Conservation (phyloP, 2,113 vertebrate species). For the Monopterus albus region DNA sequence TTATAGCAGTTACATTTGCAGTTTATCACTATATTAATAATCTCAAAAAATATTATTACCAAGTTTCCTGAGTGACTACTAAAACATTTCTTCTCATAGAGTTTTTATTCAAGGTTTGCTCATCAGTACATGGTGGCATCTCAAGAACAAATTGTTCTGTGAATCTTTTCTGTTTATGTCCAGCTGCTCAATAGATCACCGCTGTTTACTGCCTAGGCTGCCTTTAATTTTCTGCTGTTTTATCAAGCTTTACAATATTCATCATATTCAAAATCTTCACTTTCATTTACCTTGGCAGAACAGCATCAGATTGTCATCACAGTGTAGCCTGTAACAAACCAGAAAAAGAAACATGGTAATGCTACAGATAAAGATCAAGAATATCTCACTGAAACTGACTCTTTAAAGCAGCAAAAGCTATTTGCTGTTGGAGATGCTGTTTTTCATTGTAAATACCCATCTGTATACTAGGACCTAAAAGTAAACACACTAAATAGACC, state of each 20-base stretch:
- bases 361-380: neutral
- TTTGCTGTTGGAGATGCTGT: neutral
- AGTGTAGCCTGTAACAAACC: neutral
- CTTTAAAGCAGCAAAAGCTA: neutral
- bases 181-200: slow-evolving; percentile 4
- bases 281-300: neutral
- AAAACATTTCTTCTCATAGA: neutral
- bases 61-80: slow-evolving; percentile 17
- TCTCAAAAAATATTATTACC: neutral
- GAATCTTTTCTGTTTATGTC: slow-evolving; percentile 5
- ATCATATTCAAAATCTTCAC: slow-evolving; percentile 15
- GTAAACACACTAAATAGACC: neutral
- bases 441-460: slow-evolving; percentile 1
- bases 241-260: slow-evolving; percentile 18
- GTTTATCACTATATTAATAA: neutral
- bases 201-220: neutral
- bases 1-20: no score
- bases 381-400: neutral
- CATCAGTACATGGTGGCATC: neutral
- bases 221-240: slow-evolving; percentile 1
- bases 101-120: neutral
- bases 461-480: neutral
- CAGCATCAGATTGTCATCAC: slow-evolving; percentile 5
- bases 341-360: neutral
- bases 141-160: slow-evolving; percentile 19